Evolutionary conservation across 2,888 invertebrate species (phyloP), one percentile per base, ranked within the genome.

Genomic region (Aphrophora alni): DNA sequence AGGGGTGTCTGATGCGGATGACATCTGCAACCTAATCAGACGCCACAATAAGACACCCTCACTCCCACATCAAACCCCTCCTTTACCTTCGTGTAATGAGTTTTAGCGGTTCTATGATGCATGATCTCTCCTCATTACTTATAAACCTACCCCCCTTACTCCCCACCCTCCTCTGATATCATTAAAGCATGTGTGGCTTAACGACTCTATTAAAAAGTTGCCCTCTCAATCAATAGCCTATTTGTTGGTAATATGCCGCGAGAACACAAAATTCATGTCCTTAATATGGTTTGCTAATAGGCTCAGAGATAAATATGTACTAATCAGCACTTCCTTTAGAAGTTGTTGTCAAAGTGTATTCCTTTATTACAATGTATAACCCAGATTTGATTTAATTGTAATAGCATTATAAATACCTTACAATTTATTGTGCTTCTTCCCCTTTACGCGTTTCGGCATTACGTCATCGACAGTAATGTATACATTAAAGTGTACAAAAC

Each of bases 21-120:
- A 59, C 59, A 59, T 59, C 59, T 44, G 12, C 59, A 14, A 59
- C 59, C 59, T 59, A 59, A 59, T 59, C 59, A 59, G 59, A 59
- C 59, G n/a, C 59, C 59, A 59, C 59, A 59, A 59, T 59, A 59
- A 59, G 59, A 59, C 59, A 59, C 59, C 59, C 59, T 33, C 59
- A 1, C 21, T 7, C 59, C 0, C 59, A 1, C n/a, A n/a, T n/a
- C n/a, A n/a, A n/a, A n/a, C 59, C 59, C 21, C 10, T 3, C 21
- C 2, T 59, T 59, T 21, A 59, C 59, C 59, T 59, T 4, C 21
- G 21, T 59, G 21, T 59, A 59, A 59, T 59, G 59, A 59, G 59
- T 59, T 59, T 59, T 59, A 59, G 59, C 59, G 59, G 59, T 14
- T 59, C 59, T 21, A 59, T 59, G 21, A 59, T 59, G 59, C 59